These are phyloP conservation scores for Rotaria sp. DNA, from an alignment of 2,888 invertebrate species.

Conservation along the genomic window DNA sequence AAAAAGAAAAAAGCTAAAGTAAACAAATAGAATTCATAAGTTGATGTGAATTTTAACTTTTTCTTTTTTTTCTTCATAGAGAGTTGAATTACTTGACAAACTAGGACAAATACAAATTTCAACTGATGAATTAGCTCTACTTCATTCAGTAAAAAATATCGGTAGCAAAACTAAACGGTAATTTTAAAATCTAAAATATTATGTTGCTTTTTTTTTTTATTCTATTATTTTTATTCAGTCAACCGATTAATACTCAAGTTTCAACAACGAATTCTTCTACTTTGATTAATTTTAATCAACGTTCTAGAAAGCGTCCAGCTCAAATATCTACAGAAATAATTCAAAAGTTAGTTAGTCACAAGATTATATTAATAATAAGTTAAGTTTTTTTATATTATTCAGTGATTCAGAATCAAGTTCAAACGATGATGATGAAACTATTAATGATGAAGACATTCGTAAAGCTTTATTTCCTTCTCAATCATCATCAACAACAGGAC, in stretches of 20 bases:
- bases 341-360: neutral
- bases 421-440: slow-evolving; percentile 41
- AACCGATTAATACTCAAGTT: neutral
- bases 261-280: neutral
- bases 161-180: slow-evolving; percentile 37
- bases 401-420: neutral
- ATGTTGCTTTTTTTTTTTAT: no score
- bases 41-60: neutral
- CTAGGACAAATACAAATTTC: slow-evolving; percentile 33
- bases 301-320: slow-evolving; percentile 12
- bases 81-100: slow-evolving; percentile 35
- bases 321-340: neutral
- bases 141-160: slow-evolving; percentile 39
- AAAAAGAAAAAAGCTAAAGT: slow-evolving; percentile 37
- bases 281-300: neutral
- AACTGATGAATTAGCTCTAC: slow-evolving; percentile 30
- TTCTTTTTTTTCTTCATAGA: neutral
- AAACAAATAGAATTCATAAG: neutral
- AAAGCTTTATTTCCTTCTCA: neutral
- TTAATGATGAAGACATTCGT: slow-evolving; percentile 42
- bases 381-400: neutral
- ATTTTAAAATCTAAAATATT: neutral
- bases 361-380: no score
- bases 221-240: neutral
- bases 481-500: neutral